Conservation (phyloP, 2,888 invertebrate species). For the Drosophila parthenogenetica region DNA sequence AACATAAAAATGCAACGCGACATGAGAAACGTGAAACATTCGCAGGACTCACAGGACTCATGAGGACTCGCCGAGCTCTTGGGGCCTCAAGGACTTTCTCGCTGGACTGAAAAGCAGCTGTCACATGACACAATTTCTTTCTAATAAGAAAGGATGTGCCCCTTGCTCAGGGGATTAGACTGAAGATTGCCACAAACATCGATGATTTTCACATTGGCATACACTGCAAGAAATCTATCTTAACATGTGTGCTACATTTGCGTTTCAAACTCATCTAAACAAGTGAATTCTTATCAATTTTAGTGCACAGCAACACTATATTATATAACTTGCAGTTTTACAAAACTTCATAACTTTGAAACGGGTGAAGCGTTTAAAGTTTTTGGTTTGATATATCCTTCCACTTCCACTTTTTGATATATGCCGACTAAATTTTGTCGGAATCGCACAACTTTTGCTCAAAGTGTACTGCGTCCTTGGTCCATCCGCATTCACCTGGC, state of each 20-base stretch:
- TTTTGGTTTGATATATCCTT: too few species aligned
- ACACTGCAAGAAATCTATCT: background rate
- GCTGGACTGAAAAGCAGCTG: constrained; percentile 26
- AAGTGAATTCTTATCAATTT: too few species aligned
- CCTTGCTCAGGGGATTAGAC: constrained; percentile 17
- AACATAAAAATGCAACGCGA: constrained; percentile 80
- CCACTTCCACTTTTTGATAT: too few species aligned
- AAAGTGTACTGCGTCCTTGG: constrained; percentile 7
- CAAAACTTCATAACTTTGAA: too few species aligned
- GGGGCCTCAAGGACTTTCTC: too few species aligned
- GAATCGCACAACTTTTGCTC: background rate
- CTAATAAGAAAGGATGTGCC: constrained; percentile 70
- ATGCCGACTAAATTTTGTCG: too few species aligned
- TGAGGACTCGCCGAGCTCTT: background rate
- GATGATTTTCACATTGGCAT: background rate
- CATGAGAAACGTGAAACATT: constrained; percentile 33
- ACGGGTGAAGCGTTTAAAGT: too few species aligned
- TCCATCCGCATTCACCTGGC: constrained; percentile 38
- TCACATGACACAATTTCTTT: constrained; percentile 70
- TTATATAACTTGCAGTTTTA: too few species aligned
- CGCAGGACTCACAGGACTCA: background rate
- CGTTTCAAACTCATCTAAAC: too few species aligned
- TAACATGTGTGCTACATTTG: too few species aligned
- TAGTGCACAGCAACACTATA: too few species aligned
- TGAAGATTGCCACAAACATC: constrained; percentile 5